These are phyloP conservation scores for Sparus aurata DNA, from an alignment of 2,797 vertebrate species.

Conservation along the genomic window DNA sequence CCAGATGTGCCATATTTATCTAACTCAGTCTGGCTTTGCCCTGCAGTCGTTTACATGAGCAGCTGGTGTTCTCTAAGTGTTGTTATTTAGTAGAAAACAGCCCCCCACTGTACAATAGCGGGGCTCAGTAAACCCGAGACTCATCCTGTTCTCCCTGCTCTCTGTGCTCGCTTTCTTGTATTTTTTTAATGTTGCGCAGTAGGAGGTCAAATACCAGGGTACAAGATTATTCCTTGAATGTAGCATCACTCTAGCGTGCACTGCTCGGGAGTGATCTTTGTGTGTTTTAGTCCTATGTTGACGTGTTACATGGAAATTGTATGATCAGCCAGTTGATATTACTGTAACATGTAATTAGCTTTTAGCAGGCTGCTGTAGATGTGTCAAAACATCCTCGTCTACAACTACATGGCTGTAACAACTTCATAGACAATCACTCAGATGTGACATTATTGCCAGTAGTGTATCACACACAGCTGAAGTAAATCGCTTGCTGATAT, in stretches of 20 bases:
- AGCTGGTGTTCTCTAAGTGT: conserved; percentile 2
- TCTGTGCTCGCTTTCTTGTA: conserved; percentile 16
- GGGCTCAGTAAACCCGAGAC: neutral
- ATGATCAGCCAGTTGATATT: conserved; percentile 2
- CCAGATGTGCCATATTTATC: conserved; percentile 44
- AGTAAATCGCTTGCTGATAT: neutral
- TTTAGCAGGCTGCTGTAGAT: conserved; percentile 27
- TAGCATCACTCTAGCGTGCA: conserved; percentile 27
- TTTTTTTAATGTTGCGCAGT: neutral
- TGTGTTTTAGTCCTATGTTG: conserved; percentile 1
- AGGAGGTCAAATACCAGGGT: conserved; percentile 7
- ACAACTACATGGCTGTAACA: neutral
- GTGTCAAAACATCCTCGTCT: conserved; percentile 21
- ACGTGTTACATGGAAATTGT: conserved; percentile 9
- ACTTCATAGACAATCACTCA: conserved; percentile 42
- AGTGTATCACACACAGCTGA: conserved; percentile 3
- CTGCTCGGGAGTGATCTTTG: conserved; percentile 9
- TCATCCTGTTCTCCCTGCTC: neutral
- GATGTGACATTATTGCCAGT: conserved; percentile 1
- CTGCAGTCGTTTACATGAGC: neutral
- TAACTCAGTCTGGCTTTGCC: conserved; percentile 3
- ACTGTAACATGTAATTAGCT: conserved; percentile 27
- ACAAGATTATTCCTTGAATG: conserved; percentile 27
- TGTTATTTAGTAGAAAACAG: conserved; percentile 6
- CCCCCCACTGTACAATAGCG: neutral